Percentiles rank a stretch among this genome's conserved stretches.
These are phyloP conservation scores for Philhelius pedissequus DNA, from an alignment of 2,888 invertebrate genomes.

Conservation along the genomic window DNA sequence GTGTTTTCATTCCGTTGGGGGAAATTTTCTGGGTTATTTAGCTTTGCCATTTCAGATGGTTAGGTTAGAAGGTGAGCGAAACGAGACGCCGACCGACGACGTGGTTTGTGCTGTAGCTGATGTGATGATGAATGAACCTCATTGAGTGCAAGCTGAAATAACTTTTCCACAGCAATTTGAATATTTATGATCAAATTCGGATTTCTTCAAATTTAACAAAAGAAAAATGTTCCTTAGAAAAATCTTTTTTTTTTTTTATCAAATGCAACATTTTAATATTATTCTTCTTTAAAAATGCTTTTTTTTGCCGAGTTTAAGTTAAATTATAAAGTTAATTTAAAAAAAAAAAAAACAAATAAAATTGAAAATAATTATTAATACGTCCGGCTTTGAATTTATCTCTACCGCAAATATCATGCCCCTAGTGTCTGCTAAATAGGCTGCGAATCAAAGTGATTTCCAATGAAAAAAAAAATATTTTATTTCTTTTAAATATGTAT, in stretches of 20 bases:
- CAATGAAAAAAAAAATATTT: too few relatives aligned
- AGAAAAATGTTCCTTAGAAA: neutral
- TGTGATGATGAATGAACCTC: conserved; percentile 5
- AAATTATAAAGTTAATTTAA: neutral
- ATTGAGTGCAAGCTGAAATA: conserved; percentile 35
- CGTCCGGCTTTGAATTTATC: too few relatives aligned
- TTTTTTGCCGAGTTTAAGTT: neutral
- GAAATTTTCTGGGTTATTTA: conserved; percentile 50
- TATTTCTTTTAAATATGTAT: too few relatives aligned
- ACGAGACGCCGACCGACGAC: too few relatives aligned
- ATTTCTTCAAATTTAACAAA: neutral
- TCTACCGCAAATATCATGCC: too few relatives aligned
- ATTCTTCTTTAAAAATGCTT: neutral
- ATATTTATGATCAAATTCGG: conserved; percentile 37
- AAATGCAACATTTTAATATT: neutral
- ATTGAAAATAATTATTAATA: too few relatives aligned
- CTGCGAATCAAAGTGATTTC: too few relatives aligned
- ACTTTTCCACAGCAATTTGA: conserved; percentile 43
- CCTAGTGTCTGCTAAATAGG: too few relatives aligned
- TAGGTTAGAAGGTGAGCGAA: conserved; percentile 25
- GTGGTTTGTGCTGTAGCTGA: neutral
- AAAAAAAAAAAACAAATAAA: too few relatives aligned
- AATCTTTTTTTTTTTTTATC: neutral
- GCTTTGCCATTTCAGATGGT: conserved; percentile 33
- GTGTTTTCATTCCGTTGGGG: conserved; percentile 29